Conservation (phyloP, 2,797 vertebrate genomes). For the Phrynocephalus vlangalii region DNA sequence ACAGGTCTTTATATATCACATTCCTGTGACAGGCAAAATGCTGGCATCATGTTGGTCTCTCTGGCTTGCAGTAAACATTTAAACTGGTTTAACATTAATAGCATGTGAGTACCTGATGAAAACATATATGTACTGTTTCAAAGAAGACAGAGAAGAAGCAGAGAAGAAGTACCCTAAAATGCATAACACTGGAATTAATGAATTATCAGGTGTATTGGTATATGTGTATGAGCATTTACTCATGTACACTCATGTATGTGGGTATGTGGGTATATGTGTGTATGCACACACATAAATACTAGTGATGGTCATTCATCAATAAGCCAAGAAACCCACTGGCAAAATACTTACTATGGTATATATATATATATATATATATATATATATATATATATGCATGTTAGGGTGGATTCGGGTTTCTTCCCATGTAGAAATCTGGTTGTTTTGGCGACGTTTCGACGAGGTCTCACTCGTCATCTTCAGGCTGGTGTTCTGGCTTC, state of each 20-base stretch:
- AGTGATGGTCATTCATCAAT: neutral
- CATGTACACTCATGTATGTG: neutral
- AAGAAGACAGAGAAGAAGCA: neutral
- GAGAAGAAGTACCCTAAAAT: neutral
- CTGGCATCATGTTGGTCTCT: conserved; percentile 39
- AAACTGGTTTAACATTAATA: conserved; percentile 5
- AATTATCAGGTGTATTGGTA: neutral
- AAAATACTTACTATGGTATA: neutral
- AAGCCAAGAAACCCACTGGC: neutral
- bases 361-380: too few relatives aligned
- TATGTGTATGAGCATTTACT: neutral
- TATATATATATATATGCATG: too few relatives aligned
- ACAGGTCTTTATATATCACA: conserved; percentile 69
- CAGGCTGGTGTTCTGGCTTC: too few relatives aligned
- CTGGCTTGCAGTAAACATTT: conserved; percentile 51
- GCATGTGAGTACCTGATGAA: rapidly evolving
- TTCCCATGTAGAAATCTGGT: too few relatives aligned
- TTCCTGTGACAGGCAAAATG: conserved; percentile 56
- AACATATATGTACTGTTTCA: conserved; percentile 31
- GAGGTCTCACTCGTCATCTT: too few relatives aligned
- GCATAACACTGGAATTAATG: neutral
- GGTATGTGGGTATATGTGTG: neutral
- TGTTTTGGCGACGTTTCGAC: too few relatives aligned
- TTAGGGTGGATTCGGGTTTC: too few relatives aligned
- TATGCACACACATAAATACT: too few relatives aligned